Evolutionary conservation across 1,140 invertebrate species (phyloP).

Genomic region (Pinna nobilis): DNA sequence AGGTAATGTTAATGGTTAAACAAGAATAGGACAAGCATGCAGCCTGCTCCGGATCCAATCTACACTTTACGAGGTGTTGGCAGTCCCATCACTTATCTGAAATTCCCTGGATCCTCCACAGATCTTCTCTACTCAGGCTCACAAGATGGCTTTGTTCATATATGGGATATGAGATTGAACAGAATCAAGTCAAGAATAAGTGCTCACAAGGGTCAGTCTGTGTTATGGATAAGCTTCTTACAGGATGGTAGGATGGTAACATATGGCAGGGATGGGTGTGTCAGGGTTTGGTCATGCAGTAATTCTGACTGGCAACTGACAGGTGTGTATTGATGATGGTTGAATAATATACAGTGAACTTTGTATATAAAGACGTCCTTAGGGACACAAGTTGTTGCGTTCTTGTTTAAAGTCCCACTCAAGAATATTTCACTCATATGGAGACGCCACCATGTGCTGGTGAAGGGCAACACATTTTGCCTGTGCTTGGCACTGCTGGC

Average conservation of each 20-base stretch:
- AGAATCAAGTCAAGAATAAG: neutral
- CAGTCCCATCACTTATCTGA: constrained; percentile 31
- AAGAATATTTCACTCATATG: too few species aligned
- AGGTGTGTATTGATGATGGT: constrained; percentile 7
- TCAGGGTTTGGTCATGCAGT: constrained; percentile 10
- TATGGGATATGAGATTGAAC: constrained; percentile 30
- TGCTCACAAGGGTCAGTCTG: constrained; percentile 27
- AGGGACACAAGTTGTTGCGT: too few species aligned
- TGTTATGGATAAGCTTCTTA: constrained; percentile 38
- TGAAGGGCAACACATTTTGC: too few species aligned
- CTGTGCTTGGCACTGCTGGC: too few species aligned
- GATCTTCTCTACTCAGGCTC: constrained; percentile 27
- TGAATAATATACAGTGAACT: too few species aligned
- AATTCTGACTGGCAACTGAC: constrained; percentile 20
- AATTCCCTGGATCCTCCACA: constrained; percentile 8
- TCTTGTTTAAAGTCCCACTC: too few species aligned
- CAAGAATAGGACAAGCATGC: neutral
- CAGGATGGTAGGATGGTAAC: constrained; percentile 19
- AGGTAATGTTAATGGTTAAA: too few species aligned
- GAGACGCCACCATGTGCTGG: too few species aligned
- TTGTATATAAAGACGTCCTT: too few species aligned
- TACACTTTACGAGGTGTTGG: constrained; percentile 27
- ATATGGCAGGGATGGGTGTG: constrained; percentile 35
- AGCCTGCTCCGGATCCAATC: constrained; percentile 33
- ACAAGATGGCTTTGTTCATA: constrained; percentile 26